These are phyloP conservation scores for Nemoura dubitans DNA, from an alignment of 2,888 invertebrate species.

Conservation along the genomic window DNA sequence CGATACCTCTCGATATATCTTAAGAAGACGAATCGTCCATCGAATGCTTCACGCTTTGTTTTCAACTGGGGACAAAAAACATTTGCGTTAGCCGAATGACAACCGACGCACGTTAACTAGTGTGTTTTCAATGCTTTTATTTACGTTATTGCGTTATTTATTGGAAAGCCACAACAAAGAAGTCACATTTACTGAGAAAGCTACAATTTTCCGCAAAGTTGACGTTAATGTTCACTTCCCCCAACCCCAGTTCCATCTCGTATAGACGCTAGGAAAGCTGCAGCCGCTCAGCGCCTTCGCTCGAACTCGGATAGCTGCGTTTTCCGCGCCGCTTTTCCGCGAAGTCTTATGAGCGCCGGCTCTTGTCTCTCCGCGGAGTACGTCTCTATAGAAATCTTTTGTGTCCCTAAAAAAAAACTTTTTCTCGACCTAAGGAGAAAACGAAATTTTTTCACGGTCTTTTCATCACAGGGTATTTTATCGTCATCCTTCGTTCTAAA, in stretches of 20 bases:
- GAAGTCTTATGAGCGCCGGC: neutral
- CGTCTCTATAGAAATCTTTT: conserved; percentile 18
- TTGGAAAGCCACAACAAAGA: conserved; percentile 27
- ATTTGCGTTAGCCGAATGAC: neutral
- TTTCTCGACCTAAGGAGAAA: conserved; percentile 15
- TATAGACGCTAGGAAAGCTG: neutral
- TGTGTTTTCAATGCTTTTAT: neutral
- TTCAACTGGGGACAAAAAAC: neutral
- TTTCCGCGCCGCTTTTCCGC: neutral
- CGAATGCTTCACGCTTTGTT: too few species aligned
- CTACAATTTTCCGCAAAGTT: conserved; percentile 49
- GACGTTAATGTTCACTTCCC: conserved; percentile 46
- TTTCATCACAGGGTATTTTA: conserved; percentile 38
- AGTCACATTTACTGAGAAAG: conserved; percentile 16
- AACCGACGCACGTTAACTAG: neutral
- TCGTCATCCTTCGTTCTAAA: conserved; percentile 41
- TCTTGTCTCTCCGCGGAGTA: neutral
- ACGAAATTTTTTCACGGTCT: conserved; percentile 31
- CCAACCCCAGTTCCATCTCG: conserved; percentile 17
- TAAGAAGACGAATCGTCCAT: too few species aligned
- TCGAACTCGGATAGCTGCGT: neutral
- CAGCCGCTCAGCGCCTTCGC: neutral
- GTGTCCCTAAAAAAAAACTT: neutral
- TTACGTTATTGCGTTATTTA: conserved; percentile 12
- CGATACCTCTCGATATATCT: too few species aligned